phyloP scores from a whole-genome alignment of 2,113 vertebrate genomes.

The Artemisiospiza belli region DNA sequence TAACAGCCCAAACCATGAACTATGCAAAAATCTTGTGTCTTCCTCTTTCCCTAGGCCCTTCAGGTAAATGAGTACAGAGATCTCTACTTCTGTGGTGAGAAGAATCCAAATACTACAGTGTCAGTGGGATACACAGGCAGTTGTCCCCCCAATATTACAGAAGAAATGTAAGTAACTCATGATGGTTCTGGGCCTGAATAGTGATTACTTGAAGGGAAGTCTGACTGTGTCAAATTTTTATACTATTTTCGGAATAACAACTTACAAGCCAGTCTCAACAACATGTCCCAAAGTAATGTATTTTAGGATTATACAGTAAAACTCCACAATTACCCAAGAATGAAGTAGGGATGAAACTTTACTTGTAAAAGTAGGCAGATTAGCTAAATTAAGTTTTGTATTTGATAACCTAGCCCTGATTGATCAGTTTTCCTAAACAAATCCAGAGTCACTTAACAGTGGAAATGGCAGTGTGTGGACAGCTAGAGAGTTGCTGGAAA shows the following conservation, averaged over 20 bases:
- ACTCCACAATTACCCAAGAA: background rate
- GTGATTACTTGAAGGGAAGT: background rate
- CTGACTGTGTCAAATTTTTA: background rate
- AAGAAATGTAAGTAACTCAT: constrained; percentile 46
- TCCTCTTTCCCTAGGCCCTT: constrained; percentile 50
- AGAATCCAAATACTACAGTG: background rate
- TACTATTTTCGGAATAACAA: background rate
- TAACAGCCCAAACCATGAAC: background rate
- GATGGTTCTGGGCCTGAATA: background rate
- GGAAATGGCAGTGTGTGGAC: background rate
- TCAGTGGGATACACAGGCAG: background rate
- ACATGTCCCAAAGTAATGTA: background rate
- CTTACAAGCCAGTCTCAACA: background rate
- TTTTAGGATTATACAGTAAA: background rate
- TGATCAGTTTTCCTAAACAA: background rate
- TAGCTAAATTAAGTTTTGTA: background rate
- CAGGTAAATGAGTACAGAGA: constrained; percentile 68
- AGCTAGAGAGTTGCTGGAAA: background rate
- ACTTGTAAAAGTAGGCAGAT: background rate
- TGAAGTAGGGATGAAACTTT: background rate
- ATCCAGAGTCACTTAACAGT: background rate
- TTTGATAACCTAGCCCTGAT: background rate
- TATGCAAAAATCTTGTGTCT: background rate
- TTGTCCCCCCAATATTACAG: constrained; percentile 1
- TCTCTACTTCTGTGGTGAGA: constrained; percentile 59